These are phyloP conservation scores for Poeciliopsis gracilis DNA, from an alignment of 2,797 vertebrate genomes.

Conservation along the genomic window DNA sequence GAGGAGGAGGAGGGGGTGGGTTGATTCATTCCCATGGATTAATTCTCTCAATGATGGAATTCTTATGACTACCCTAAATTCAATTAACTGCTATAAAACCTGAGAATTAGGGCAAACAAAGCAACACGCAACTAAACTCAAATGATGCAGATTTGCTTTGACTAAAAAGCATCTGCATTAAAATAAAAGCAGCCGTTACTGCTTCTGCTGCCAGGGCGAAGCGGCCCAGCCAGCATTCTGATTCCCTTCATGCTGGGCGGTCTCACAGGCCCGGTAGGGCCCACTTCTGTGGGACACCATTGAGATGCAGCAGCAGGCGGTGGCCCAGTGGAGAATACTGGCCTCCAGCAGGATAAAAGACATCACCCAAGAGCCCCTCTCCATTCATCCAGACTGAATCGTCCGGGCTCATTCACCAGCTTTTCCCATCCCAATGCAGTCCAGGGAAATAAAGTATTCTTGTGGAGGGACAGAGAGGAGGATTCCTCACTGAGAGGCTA, in stretches of 20 bases:
- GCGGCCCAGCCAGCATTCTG: slow-evolving; percentile 30
- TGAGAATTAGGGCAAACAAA: slow-evolving; percentile 12
- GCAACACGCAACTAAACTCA: slow-evolving; percentile 19
- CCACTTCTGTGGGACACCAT: slow-evolving; percentile 69
- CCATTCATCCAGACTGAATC: slow-evolving; percentile 59
- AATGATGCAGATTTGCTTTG: slow-evolving; percentile 26
- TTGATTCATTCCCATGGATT: no score
- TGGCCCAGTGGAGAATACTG: slow-evolving; percentile 9
- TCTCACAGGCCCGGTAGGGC: slow-evolving; percentile 57
- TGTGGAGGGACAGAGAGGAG: slow-evolving; percentile 20
- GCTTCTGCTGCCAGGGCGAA: not conserved
- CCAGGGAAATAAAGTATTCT: slow-evolving; percentile 34
- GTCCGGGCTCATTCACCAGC: slow-evolving; percentile 17
- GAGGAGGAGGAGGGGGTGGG: no score
- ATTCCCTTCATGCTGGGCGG: slow-evolving; percentile 43
- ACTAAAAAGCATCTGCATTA: slow-evolving; percentile 1
- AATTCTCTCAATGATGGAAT: slow-evolving; percentile 25
- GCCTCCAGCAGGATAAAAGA: slow-evolving; percentile 54
- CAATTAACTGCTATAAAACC: slow-evolving; percentile 20
- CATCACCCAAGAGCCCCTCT: slow-evolving; percentile 36
- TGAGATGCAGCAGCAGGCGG: slow-evolving; percentile 70
- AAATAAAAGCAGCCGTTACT: not conserved
- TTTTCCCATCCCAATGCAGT: slow-evolving; percentile 41
- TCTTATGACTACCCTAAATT: slow-evolving; percentile 45
- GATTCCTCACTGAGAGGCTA: slow-evolving; percentile 45